Conservation (phyloP, 1,140 invertebrate species). For the Grapholita molesta region DNA sequence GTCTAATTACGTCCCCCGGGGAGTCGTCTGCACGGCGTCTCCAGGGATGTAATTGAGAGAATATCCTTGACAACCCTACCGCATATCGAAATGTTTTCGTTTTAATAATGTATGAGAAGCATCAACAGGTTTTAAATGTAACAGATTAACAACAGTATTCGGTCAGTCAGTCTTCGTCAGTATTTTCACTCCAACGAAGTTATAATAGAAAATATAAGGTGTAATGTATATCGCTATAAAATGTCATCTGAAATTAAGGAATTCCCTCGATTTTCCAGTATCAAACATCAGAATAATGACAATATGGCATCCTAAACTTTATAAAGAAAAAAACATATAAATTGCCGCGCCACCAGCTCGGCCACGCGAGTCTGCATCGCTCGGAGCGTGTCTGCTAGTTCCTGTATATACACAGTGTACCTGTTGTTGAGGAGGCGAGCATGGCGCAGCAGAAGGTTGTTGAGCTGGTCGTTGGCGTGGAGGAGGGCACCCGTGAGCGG, state of each 20-base stretch:
- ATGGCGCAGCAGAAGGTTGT: conserved; percentile 94
- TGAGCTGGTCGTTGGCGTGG: conserved; percentile 95
- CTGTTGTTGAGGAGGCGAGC: conserved; percentile 81
- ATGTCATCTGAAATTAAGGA: no score
- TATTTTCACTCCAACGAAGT: no score
- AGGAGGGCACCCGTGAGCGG: conserved; percentile 94
- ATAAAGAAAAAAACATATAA: no score
- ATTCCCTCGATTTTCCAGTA: no score
- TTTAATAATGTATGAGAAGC: no score
- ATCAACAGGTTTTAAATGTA: no score
- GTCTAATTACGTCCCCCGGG: background rate
- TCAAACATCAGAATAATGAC: no score
- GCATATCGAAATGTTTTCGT: background rate
- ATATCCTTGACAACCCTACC: background rate
- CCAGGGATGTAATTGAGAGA: background rate
- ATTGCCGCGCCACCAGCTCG: conserved; percentile 90
- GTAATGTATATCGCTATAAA: no score
- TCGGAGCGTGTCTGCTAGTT: conserved; percentile 81
- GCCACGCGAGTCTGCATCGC: conserved; percentile 95
- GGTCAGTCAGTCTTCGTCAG: no score
- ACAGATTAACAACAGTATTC: no score
- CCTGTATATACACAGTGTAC: background rate
- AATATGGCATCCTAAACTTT: no score
- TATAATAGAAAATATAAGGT: no score
- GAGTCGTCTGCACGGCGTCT: background rate